Evolutionary conservation across 1,140 invertebrate species (phyloP).

Genomic region (Drosophila watanabei): DNA sequence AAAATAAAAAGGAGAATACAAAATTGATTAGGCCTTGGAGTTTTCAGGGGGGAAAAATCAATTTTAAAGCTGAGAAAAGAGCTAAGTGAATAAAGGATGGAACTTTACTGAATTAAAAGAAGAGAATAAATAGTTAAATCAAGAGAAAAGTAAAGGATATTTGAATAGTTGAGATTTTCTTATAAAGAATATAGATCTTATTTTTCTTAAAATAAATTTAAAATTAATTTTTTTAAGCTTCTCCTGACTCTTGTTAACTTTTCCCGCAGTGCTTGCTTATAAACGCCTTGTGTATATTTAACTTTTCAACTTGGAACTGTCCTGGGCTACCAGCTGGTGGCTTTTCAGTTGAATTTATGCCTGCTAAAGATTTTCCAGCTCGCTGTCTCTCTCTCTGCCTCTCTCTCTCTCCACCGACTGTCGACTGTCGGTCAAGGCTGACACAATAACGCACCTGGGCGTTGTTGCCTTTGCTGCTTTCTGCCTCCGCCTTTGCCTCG

Average conservation of each 20-base stretch:
- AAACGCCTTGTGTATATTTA: constrained; percentile 59
- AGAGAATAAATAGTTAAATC: not conserved
- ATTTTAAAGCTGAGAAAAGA: not conserved
- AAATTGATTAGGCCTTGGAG: not conserved
- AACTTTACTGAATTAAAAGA: not conserved
- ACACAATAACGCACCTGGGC: constrained; percentile 67
- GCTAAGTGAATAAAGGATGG: no score
- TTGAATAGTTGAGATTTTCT: fast-evolving
- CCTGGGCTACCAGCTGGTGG: constrained; percentile 48
- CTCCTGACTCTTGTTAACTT: not conserved
- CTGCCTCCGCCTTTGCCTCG: not conserved
- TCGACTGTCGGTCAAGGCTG: constrained; percentile 72
- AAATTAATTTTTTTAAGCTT: no score
- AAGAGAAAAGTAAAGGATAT: not conserved
- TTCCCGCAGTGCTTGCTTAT: constrained; percentile 22
- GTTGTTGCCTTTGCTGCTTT: not conserved
- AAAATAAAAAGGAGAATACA: not conserved
- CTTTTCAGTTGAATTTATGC: constrained; percentile 63
- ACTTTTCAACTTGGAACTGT: constrained; percentile 62
- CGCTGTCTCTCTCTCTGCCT: not conserved
- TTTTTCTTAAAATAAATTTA: not conserved
- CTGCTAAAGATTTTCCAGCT: constrained; percentile 60
- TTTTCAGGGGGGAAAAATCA: not conserved
- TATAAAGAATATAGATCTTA: not conserved
- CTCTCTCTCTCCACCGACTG: not conserved